Evolutionary conservation across 2,888 invertebrate genomes (phyloP).

Genomic region (Heteromyza rotundicornis): DNA sequence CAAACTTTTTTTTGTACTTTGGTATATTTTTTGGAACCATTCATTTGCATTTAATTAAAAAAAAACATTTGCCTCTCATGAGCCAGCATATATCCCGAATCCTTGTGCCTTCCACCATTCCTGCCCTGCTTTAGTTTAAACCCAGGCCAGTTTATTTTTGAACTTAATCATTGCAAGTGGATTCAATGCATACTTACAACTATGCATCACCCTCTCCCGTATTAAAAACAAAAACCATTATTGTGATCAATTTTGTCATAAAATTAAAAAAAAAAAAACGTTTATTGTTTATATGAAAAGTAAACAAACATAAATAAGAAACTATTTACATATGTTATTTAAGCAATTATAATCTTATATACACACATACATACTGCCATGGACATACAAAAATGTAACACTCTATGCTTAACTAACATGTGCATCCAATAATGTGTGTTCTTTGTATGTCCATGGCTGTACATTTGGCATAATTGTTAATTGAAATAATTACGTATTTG

Average conservation of each 20-base stretch:
- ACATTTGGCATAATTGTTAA: no score
- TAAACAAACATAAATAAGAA: neutral
- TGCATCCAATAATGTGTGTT: no score
- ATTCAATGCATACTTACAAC: no score
- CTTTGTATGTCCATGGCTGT: no score
- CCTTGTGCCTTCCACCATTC: constrained; percentile 25
- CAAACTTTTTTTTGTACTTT: no score
- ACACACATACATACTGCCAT: neutral
- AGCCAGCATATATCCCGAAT: no score
- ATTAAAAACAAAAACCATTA: constrained; percentile 15
- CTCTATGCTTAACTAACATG: no score
- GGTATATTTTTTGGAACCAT: neutral
- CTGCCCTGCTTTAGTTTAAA: neutral
- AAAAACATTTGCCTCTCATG: no score
- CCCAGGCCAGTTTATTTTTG: no score
- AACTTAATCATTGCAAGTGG: no score
- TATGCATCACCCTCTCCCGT: neutral
- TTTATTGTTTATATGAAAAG: neutral
- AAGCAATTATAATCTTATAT: constrained; percentile 4
- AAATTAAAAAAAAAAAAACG: neutral
- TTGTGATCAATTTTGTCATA: constrained; percentile 17
- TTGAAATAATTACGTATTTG: no score
- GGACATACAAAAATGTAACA: no score
- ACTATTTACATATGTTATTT: constrained; percentile 12
- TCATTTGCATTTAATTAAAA: neutral